Evolutionary conservation across 2,797 vertebrate species (phyloP), one percentile per base, ranked within the genome.

Genomic region (Vireo griseus): DNA sequence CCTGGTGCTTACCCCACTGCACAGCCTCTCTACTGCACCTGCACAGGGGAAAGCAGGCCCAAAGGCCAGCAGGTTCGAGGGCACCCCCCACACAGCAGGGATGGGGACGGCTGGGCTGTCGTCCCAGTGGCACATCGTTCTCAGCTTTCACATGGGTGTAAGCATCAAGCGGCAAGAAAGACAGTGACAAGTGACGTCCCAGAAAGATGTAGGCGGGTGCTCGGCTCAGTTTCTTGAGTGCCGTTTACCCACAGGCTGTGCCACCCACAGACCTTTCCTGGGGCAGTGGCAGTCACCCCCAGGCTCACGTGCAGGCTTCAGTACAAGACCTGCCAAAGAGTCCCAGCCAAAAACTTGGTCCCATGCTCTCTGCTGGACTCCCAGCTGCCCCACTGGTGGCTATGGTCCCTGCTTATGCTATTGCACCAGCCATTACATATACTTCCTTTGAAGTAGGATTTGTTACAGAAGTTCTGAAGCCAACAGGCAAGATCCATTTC

Each of bases 121-220:
- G 4, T 79, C 68, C 39, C 72, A 74, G 29, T 1, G 1, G 24
- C 61, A 81, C 69, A 13, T 73, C 37, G 39, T 71, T 76, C 80
- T 77, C 77, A 33, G 78, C 57, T 90, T 83, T 90, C 79, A 63
- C 74, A 95, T 2, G 18, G 40, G 25, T 2, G 6, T 16, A 63
- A 79, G 48, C 42, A 6, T 39, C 58, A 39, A 69, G 69, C 71
- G 87, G 71, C 54, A 69, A 88, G 44, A 75, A 85, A 50, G 45
- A 83, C 8, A 6, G 82, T 28, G 74, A 95, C 52, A 69, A 88
- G 72, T 3, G 8, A 77, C 29, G 2, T 54, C 74, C 79, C 94
- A 89, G 84, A 95, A 83, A 89, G 89, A 54, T 1, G 95, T 95
- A 93, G 95, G 95, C 71, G 93, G 92, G 75, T 33, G 86, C 85